Evolutionary conservation across 2,888 invertebrate genomes (phyloP).

Genomic region (Aspidiotus destructor): DNA sequence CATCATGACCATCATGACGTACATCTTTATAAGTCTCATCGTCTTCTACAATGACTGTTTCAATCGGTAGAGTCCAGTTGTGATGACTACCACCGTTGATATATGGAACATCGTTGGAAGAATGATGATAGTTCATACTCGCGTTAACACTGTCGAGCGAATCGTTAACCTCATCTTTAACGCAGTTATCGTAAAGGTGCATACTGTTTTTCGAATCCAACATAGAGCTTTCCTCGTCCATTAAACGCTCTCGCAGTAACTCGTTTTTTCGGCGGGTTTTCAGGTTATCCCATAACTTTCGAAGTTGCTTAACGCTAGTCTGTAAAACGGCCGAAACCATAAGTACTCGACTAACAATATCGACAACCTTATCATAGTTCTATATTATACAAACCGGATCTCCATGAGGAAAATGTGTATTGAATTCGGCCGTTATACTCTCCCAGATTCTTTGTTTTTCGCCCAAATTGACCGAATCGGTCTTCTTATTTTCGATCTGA

Average conservation of each 20-base stretch:
- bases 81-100: slow-evolving; percentile 8
- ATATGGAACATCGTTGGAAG: slow-evolving; percentile 16
- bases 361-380: no score
- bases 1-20: slow-evolving; percentile 9
- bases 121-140: slow-evolving; percentile 18
- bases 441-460: slow-evolving; percentile 29
- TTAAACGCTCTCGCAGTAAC: slow-evolving; percentile 22
- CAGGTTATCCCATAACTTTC: slow-evolving; percentile 28
- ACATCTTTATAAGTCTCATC: slow-evolving; percentile 14
- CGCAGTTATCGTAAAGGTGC: slow-evolving; percentile 7
- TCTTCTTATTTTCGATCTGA: slow-evolving; percentile 28
- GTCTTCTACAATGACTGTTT: slow-evolving; percentile 26
- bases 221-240: slow-evolving; percentile 10
- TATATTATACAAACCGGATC: slow-evolving; percentile 16
- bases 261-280: slow-evolving; percentile 28
- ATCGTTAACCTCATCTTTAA: slow-evolving; percentile 18
- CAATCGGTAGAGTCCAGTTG: slow-evolving; percentile 24
- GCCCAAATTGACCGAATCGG: slow-evolving; percentile 23
- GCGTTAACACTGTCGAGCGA: slow-evolving; percentile 21
- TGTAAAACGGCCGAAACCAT: background rate
- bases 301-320: slow-evolving; percentile 28
- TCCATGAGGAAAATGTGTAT: slow-evolving; percentile 21
- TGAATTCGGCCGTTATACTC: slow-evolving; percentile 26
- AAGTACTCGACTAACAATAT: no score
- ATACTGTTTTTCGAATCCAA: background rate